Evolutionary conservation across 2,797 vertebrate species (phyloP), one percentile per base, ranked within the genome.

Genomic region (Sphaeramia orbicularis): DNA sequence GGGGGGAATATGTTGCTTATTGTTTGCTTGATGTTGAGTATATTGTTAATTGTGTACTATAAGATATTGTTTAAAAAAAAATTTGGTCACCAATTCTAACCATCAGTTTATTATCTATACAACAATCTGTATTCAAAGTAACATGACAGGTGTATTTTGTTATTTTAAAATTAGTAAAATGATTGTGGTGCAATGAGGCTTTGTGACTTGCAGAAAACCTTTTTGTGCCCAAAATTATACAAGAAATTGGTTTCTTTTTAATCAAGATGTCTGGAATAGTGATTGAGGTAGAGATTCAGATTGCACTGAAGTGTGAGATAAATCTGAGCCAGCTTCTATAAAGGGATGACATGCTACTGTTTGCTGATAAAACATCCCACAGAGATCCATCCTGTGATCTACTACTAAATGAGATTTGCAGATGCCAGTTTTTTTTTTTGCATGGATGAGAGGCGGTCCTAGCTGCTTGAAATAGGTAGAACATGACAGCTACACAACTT

Each of bases 331-430:
- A 49, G 54, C 54, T 78, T 65, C 48, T 48, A 69, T 18, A 37
- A 58, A 55, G 36, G 55, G 68, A 76, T 55, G 70, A 64, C 53
- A 49, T 58, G 64, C 60, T 38, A 24, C 55, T 19, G 53, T 32
- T 65, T 58, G 59, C 62, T 65, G 70, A 71, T 60, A 81, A 85
- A 76, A 54, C 35, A 71, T 76, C 53, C 16, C 65, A 45, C 16
- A 69, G 47, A 58, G 71, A 57, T 10, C 41, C 71, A 63, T 65
- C 48, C 50, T 24, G 21, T 72, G 67, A 72, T 64, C 62, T 53
- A 63, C 41, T 49, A 16, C 57, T 24, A 83, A 80, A 81, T 75
- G 36, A 74, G 78, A 80, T 71, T 74, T 72, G 35, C 27, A 44
- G 37, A 62, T 14, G 61, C 38, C 2, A 65, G 43, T 24, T 24